These are phyloP conservation scores for Rhagologus leucostigma DNA, from an alignment of 2,113 vertebrate genomes.

Conservation along the genomic window DNA sequence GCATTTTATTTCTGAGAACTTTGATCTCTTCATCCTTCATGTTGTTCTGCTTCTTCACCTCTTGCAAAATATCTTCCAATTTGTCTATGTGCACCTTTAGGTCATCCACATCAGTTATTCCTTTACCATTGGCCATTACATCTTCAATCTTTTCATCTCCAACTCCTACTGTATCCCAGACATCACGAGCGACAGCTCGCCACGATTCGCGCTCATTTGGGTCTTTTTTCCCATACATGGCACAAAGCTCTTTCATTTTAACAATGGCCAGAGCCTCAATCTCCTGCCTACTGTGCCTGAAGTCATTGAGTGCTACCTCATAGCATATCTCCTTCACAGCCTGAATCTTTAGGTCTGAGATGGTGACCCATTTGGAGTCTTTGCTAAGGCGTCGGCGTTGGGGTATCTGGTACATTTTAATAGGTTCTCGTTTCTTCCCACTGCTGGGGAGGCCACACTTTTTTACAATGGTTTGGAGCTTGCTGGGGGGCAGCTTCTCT, in stretches of 20 bases:
- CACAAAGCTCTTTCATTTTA: conserved; percentile 98
- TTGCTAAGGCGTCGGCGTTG: conserved; percentile 93
- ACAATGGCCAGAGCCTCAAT: conserved; percentile 98
- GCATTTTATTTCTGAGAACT: conserved; percentile 91
- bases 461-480: conserved; percentile 98
- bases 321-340: conserved; percentile 99
- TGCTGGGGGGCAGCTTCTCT: conserved; percentile 99
- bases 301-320: conserved; percentile 97
- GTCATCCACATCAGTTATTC: conserved; percentile 86
- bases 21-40: conserved; percentile 98
- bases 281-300: conserved; percentile 94
- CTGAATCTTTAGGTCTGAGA: conserved; percentile 98
- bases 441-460: conserved; percentile 99
- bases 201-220: conserved; percentile 96
- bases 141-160: conserved; percentile 95
- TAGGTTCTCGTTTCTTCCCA: conserved; percentile 92
- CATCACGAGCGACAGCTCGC: conserved; percentile 93
- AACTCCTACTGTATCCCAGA: conserved; percentile 97
- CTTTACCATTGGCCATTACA: conserved; percentile 77
- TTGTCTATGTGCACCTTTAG: conserved; percentile 97
- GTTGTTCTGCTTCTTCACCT: conserved; percentile 98
- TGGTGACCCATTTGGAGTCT: conserved; percentile 98
- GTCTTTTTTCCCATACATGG: conserved; percentile 93
- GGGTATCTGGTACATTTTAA: conserved; percentile 98
- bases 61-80: conserved; percentile 94